Evolutionary conservation across 92 coral and sea anemone species (phyloP).

Genomic region (Actinernus sp.): DNA sequence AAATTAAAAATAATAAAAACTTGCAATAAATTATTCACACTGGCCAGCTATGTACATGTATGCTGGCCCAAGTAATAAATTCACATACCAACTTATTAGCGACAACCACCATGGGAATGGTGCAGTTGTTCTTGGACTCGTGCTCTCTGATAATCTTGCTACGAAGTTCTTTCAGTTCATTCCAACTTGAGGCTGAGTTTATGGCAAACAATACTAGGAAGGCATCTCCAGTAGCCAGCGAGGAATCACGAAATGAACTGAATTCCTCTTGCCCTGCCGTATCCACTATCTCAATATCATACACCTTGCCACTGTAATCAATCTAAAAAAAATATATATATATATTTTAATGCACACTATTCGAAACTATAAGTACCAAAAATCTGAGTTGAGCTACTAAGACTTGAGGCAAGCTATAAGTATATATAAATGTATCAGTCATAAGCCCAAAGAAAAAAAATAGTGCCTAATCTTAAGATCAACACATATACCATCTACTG

Average conservation of each 20-base stretch:
- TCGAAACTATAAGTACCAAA: too few species aligned
- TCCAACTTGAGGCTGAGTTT: constrained; percentile 97
- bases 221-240: constrained; percentile 98
- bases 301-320: constrained; percentile 86
- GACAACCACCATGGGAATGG: constrained; percentile 92
- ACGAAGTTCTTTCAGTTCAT: constrained; percentile 92
- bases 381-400: too few species aligned
- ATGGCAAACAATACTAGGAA: constrained; percentile 95
- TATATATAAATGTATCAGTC: too few species aligned
- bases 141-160: constrained; percentile 95
- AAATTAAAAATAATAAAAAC: too few species aligned
- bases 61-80: too few species aligned
- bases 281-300: constrained; percentile 97
- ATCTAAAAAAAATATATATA: constrained; percentile 46
- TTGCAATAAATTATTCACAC: too few species aligned
- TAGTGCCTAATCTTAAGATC: too few species aligned
- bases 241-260: constrained; percentile 97
- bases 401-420: too few species aligned
- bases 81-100: constrained; percentile 96
- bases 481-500: too few species aligned
- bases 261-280: constrained; percentile 99
- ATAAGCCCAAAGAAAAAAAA: too few species aligned
- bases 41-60: too few species aligned
- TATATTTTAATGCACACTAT: too few species aligned
- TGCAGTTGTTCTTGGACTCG: constrained; percentile 24